phyloP scores from a whole-genome alignment of 1,140 invertebrate species.

The Drosophila jambulina region DNA sequence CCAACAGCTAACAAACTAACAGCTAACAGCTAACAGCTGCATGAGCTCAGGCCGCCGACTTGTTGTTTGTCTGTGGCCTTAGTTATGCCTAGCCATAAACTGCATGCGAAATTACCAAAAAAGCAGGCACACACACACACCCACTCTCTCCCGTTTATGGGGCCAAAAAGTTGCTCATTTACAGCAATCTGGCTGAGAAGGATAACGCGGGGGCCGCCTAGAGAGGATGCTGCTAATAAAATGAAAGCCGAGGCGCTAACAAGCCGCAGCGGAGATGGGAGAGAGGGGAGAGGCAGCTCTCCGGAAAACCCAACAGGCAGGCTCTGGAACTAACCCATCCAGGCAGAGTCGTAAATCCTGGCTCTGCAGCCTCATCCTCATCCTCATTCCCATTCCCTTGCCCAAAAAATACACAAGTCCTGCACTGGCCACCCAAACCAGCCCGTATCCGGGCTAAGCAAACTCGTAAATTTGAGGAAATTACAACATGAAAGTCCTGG shows the following conservation, averaged over 20 bases:
- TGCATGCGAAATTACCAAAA: slow-evolving; percentile 80
- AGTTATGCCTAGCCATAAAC: slow-evolving; percentile 72
- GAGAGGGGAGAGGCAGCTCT: slow-evolving; percentile 2
- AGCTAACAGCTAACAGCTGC: slow-evolving; percentile 55
- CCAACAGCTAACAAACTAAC: slow-evolving; percentile 16
- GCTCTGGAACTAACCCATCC: slow-evolving; percentile 51
- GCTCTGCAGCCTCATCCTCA: slow-evolving; percentile 31
- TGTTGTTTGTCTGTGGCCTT: slow-evolving; percentile 35
- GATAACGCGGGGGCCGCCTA: slow-evolving; percentile 2
- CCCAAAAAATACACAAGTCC: slow-evolving; percentile 30
- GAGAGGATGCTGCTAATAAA: slow-evolving; percentile 67
- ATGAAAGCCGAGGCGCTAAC: slow-evolving; percentile 72
- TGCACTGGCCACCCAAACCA: slow-evolving; percentile 14
- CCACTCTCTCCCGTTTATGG: slow-evolving; percentile 8
- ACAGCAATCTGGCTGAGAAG: slow-evolving; percentile 49
- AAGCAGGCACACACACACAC: slow-evolving; percentile 41
- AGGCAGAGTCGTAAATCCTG: slow-evolving; percentile 71
- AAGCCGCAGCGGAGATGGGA: slow-evolving; percentile 43
- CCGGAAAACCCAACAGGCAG: slow-evolving; percentile 36
- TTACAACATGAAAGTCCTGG: slow-evolving; percentile 77
- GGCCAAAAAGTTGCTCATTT: slow-evolving; percentile 73
- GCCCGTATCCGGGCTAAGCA: slow-evolving; percentile 56
- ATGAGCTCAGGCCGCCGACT: slow-evolving; percentile 26
- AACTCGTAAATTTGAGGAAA: slow-evolving; percentile 79
- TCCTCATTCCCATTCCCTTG: not conserved